Conservation (phyloP, 2,797 vertebrate species). For the Avahi laniger region DNA sequence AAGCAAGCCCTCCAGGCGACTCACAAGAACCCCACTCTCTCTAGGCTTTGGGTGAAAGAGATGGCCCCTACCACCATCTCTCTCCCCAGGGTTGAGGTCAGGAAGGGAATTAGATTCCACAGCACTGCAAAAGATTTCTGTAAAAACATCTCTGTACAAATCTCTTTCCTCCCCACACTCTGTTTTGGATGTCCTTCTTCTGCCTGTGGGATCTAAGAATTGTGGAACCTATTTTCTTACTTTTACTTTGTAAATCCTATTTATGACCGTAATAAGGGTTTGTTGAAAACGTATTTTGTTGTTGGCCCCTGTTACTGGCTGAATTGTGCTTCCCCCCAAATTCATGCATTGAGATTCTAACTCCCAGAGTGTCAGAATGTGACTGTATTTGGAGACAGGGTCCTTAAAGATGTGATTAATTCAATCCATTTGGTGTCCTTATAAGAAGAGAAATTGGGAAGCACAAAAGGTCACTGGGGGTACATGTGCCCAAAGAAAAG, state of each 20-base stretch:
- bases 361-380: background rate
- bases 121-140: background rate
- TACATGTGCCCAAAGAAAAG: background rate
- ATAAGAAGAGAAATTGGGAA: background rate
- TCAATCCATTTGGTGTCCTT: background rate
- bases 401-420: background rate
- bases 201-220: background rate
- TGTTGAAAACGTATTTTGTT: background rate
- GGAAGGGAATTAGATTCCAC: background rate
- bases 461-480: background rate
- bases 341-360: background rate
- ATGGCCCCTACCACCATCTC: fast-evolving
- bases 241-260: background rate
- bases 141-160: background rate
- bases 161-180: fast-evolving
- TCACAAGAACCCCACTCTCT: background rate
- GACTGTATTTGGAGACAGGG: background rate
- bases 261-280: background rate
- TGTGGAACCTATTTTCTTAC: background rate
- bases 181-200: background rate
- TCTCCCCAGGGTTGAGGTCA: fast-evolving
- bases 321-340: background rate
- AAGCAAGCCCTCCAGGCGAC: background rate
- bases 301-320: background rate
- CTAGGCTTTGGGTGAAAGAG: background rate